Conservation (phyloP, 2,888 invertebrate species). For the Liopterus haemorrhoidalis region DNA sequence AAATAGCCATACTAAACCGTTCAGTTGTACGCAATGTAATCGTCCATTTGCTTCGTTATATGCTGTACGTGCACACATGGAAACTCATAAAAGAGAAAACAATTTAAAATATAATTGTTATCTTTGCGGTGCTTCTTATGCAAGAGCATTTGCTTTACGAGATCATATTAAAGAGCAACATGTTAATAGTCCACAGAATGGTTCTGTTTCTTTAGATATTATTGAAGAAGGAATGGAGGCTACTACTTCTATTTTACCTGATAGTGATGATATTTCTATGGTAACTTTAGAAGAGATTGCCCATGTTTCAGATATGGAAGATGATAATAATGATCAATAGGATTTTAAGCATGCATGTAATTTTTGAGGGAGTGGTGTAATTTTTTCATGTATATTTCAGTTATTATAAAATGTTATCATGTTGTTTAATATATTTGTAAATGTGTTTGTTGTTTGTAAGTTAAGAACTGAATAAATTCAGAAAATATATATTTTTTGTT, state of each 20-base stretch:
- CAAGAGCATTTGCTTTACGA: conserved; percentile 65
- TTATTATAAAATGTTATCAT: too few species aligned
- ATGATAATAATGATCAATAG: conserved; percentile 15
- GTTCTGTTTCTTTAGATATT: conserved; percentile 16
- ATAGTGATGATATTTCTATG: conserved; percentile 34
- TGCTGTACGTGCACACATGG: conserved; percentile 69
- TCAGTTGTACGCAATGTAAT: conserved; percentile 68
- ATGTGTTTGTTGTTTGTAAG: too few species aligned
- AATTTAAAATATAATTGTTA: conserved; percentile 64
- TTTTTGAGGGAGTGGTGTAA: too few species aligned
- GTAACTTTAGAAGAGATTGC: conserved; percentile 21
- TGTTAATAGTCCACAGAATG: conserved; percentile 39
- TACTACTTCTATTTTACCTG: conserved; percentile 36
- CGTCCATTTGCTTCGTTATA: conserved; percentile 73
- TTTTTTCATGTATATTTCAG: too few species aligned
- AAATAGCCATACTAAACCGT: conserved; percentile 76
- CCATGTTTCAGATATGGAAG: conserved; percentile 17
- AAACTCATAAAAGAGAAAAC: conserved; percentile 64
- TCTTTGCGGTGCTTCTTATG: conserved; percentile 71
- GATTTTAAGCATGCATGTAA: not conserved
- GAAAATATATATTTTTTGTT: too few species aligned
- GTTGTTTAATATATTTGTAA: too few species aligned
- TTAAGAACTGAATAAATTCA: too few species aligned
- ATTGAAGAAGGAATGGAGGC: conserved; percentile 36
- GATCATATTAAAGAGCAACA: conserved; percentile 68